Conservation (phyloP, 2,888 invertebrate genomes). For the Pristionchus maxplancki region DNA sequence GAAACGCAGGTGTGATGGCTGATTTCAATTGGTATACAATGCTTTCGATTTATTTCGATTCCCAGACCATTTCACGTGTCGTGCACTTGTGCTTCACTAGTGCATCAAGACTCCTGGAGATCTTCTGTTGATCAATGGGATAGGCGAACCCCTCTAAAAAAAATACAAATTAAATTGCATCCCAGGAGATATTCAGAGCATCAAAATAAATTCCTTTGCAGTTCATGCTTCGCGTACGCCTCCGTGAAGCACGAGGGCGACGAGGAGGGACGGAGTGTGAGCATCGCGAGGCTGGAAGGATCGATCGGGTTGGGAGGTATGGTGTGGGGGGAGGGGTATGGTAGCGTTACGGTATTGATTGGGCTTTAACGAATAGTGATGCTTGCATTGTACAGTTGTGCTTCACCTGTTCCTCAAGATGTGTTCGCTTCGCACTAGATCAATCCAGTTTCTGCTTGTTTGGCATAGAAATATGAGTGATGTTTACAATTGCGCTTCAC, state of each 20-base stretch:
- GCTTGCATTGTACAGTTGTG: too few species aligned
- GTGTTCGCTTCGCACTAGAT: too few species aligned
- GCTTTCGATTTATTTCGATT: neutral
- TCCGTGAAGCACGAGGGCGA: conserved; percentile 27
- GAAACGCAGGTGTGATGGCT: neutral
- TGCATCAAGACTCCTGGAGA: neutral
- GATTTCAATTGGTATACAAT: too few species aligned
- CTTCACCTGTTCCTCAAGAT: too few species aligned
- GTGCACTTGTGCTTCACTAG: neutral
- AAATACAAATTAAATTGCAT: too few species aligned
- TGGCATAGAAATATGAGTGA: too few species aligned
- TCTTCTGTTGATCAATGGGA: too few species aligned
- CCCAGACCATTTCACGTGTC: neutral
- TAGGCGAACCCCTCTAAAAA: too few species aligned
- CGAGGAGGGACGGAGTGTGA: conserved; percentile 41
- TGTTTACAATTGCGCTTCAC: too few species aligned
- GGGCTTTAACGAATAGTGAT: too few species aligned
- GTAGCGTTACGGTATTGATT: too few species aligned
- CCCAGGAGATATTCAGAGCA: neutral
- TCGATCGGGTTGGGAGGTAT: conserved; percentile 51
- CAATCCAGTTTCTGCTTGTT: too few species aligned
- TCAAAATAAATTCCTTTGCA: neutral
- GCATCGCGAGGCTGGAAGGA: conserved; percentile 50
- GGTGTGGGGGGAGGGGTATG: neutral
- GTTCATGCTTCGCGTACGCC: conserved; percentile 47